phyloP scores from a whole-genome alignment of 2,113 vertebrate species.

The Donacobius atricapilla region DNA sequence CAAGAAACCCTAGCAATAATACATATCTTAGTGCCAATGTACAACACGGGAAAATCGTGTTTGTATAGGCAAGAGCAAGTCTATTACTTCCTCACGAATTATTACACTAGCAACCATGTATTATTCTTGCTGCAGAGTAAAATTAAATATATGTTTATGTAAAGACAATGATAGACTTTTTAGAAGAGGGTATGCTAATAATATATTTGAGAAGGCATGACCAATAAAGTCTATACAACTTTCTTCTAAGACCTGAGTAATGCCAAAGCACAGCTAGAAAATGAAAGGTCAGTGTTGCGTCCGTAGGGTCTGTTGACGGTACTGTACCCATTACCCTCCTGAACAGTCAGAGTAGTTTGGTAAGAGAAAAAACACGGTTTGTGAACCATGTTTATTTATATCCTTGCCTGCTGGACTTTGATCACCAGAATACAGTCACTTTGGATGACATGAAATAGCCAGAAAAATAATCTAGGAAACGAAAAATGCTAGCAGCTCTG shows the following conservation, averaged over 20 bases:
- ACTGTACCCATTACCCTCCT: not conserved
- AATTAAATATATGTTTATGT: not conserved
- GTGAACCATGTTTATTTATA: not conserved
- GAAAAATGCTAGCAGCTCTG: not conserved
- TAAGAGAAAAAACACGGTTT: not conserved
- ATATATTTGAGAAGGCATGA: not conserved
- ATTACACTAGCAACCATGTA: not conserved
- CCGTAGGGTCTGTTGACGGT: not conserved
- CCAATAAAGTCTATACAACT: not conserved
- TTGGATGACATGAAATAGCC: not conserved
- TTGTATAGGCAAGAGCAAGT: not conserved
- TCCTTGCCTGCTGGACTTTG: not conserved
- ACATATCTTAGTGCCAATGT: not conserved
- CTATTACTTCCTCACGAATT: not conserved
- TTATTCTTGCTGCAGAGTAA: not conserved
- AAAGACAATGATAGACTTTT: not conserved
- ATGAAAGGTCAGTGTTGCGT: not conserved
- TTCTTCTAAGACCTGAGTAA: not conserved
- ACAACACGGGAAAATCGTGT: not conserved
- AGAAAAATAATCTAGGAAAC: not conserved
- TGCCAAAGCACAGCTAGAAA: not conserved
- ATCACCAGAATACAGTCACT: not conserved
- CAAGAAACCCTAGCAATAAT: not conserved
- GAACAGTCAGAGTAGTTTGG: not conserved
- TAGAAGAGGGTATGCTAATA: not conserved